Base-by-base conservation (phyloP, 2,797 vertebrate species). In the Lacerta viridis region DNA sequence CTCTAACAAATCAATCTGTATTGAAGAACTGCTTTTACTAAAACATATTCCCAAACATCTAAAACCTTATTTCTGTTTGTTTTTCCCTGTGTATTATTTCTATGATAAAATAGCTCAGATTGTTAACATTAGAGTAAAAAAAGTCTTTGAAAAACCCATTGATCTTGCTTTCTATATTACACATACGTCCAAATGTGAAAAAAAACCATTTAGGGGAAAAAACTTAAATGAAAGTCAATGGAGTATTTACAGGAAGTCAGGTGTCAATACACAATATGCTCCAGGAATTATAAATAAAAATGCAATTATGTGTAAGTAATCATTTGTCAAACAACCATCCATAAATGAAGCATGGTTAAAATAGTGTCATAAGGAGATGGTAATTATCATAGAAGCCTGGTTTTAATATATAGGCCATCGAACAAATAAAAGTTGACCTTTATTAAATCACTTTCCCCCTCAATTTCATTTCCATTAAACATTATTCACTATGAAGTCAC, bases 121-220 rank as follows among this genome's bases (percentile, higher is more conserved):
- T 95, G 94, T 81, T 90, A 93, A 91, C 33, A 90, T 91, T 92
- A 92, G 59, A 87, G 91, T 93, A 92, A 78, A 84, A 84, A 92
- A 59, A 88, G 59, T 46, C 82, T 90, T 93, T 92, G 89, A 93
- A 90, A 90, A 92, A 87, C 80, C 86, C 88, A 91, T 83, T 92
- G 91, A 92, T 92, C 92, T 90, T 90, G 50, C 87, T 90, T 93
- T 90, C 92, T 92, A 25, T 46, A 86, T 93, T 85, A 75, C 74
- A 76, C 41, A 88, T 39, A 68, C 88, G 84, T 69, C 43, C 55
- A n/a, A 80, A 90, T 33, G 87, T 89, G 89, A 77, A 93, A 92
- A 85, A 41, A 41, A 46, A 50, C 76, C 68, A 85, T 90, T 66
- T 64, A 75, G 18, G n/a, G 71, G 18, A 39, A 39, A 74, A 39